phyloP scores from a whole-genome alignment of 1,140 invertebrate species.

The Drosophila persimilis region DNA sequence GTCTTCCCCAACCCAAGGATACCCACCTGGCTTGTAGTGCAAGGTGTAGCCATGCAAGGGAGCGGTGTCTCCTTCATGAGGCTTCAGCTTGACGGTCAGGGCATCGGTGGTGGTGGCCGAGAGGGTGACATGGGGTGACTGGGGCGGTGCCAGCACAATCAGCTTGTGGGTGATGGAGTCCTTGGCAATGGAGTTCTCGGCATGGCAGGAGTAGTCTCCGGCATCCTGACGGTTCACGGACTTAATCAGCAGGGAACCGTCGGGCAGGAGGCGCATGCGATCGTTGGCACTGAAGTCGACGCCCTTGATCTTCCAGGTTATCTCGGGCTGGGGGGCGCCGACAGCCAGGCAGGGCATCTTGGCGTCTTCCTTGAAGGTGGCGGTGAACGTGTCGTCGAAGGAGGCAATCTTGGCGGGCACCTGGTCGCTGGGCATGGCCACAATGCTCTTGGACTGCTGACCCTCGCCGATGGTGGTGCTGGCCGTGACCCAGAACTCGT shows the following conservation, averaged over 20 bases:
- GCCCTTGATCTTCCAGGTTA: conserved; percentile 91
- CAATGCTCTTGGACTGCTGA: conserved; percentile 92
- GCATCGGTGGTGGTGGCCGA: conserved; percentile 93
- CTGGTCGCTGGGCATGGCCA: conserved; percentile 91
- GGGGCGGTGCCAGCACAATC: conserved; percentile 93
- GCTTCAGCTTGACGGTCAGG: conserved; percentile 91
- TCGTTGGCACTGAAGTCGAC: conserved; percentile 85
- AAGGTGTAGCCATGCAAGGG: conserved; percentile 94
- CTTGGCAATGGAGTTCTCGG: conserved; percentile 95
- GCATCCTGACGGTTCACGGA: conserved; percentile 94
- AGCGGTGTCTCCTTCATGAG: conserved; percentile 89
- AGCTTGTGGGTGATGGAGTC: conserved; percentile 95
- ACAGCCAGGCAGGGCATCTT: conserved; percentile 95
- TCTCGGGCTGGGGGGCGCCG: conserved; percentile 93
- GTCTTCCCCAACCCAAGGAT: neutral
- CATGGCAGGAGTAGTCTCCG: conserved; percentile 95
- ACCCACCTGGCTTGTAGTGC: conserved; percentile 90
- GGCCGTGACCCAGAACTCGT: conserved; percentile 97
- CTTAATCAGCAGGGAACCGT: conserved; percentile 95
- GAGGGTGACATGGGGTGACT: conserved; percentile 91
- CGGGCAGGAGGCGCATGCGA: conserved; percentile 91
- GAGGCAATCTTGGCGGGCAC: conserved; percentile 96
- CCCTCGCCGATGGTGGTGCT: conserved; percentile 97
- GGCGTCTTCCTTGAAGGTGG: conserved; percentile 95
- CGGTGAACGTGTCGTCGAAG: conserved; percentile 94